A percentile compares a stretch with the other conserved stretches of the same genome.
Conservation (phyloP, 2,888 invertebrate species). For the Tenthredo scrophulariae region DNA sequence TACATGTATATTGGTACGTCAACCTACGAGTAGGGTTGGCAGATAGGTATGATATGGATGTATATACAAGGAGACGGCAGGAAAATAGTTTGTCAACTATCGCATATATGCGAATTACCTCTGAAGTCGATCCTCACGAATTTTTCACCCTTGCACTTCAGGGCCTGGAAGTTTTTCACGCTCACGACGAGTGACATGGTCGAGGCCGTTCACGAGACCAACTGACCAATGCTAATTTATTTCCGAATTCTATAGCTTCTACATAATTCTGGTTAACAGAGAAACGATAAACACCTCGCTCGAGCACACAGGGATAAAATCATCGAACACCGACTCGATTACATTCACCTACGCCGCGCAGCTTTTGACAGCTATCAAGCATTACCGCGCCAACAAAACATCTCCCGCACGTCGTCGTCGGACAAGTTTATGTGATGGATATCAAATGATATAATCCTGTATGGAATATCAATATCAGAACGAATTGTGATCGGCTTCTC, state of each 20-base stretch:
- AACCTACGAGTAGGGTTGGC: neutral
- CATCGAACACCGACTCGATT: neutral
- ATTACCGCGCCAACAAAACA: neutral
- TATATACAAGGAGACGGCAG: neutral
- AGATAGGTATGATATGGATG: no score
- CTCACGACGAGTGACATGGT: slow-evolving; percentile 86
- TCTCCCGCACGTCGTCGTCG: neutral
- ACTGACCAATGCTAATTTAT: neutral
- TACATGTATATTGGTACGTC: neutral
- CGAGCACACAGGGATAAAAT: neutral
- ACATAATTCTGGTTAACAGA: neutral
- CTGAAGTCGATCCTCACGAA: slow-evolving; percentile 86
- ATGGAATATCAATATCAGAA: neutral
- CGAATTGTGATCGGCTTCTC: neutral
- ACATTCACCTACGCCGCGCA: neutral
- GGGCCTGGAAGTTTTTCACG: slow-evolving; percentile 85
- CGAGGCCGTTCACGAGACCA: slow-evolving; percentile 26
- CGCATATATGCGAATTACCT: slow-evolving; percentile 82
- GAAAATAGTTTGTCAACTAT: neutral
- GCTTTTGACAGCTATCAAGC: neutral
- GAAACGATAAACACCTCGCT: neutral
- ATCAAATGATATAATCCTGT: neutral
- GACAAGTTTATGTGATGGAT: neutral
- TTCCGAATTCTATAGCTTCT: neutral
- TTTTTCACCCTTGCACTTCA: slow-evolving; percentile 85